phyloP scores from a whole-genome alignment of 2,888 invertebrate genomes.

The Phlogophora meticulosa region DNA sequence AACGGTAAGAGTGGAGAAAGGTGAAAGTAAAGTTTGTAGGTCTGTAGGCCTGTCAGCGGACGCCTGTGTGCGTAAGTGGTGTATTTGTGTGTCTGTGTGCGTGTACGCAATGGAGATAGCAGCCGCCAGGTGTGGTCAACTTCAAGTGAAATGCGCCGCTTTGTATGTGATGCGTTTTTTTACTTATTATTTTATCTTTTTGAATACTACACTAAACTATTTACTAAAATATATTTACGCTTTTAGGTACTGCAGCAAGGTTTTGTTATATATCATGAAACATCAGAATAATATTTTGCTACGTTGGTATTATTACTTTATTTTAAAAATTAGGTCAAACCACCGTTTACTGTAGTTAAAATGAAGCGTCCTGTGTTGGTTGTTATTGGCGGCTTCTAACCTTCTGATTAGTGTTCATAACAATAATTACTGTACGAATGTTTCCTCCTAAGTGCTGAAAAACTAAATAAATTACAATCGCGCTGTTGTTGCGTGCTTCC shows the following conservation, averaged over 20 bases:
- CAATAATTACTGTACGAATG: conserved; percentile 57
- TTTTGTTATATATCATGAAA: too few species aligned
- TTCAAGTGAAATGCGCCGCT: conserved; percentile 87
- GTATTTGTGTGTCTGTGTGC: conserved; percentile 76
- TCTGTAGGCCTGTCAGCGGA: conserved; percentile 85
- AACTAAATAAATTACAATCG: conserved; percentile 64
- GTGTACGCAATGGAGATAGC: conserved; percentile 89
- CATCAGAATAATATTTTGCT: not conserved
- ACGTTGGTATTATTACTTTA: conserved; percentile 22
- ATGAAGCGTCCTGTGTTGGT: conserved; percentile 57
- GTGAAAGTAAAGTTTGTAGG: conserved; percentile 87
- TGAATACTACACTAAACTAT: rapidly evolving
- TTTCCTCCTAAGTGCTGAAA: conserved; percentile 61
- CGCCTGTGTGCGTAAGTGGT: conserved; percentile 77
- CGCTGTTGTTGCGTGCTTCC: conserved; percentile 70
- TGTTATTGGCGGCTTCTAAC: conserved; percentile 46
- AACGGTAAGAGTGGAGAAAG: conserved; percentile 67
- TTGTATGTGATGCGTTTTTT: conserved; percentile 17
- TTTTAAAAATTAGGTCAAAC: conserved; percentile 47
- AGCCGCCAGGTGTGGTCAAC: conserved; percentile 79
- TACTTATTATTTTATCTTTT: not conserved
- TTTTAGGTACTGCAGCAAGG: too few species aligned
- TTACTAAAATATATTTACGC: too few species aligned
- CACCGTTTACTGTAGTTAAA: conserved; percentile 44
- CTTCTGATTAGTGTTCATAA: conserved; percentile 58